phyloP scores from a whole-genome alignment of 2,888 invertebrate genomes.

The Zygaena filipendulae region DNA sequence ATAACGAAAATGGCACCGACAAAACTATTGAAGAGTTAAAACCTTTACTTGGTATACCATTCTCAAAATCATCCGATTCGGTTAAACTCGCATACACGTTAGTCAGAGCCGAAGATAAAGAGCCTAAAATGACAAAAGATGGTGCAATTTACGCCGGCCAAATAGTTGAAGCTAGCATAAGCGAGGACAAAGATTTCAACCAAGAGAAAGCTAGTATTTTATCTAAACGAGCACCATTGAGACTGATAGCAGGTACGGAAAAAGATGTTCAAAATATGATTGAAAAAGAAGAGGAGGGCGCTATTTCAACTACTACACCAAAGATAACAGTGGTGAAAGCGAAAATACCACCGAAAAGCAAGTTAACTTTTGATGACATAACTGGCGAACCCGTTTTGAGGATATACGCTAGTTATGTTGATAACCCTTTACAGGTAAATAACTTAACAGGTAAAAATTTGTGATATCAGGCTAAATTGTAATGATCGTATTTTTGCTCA shows the following conservation, averaged over 20 bases:
- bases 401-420: constrained; percentile 63
- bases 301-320: constrained; percentile 18
- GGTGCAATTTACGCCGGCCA: constrained; percentile 50
- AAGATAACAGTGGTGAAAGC: constrained; percentile 43
- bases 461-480: not conserved
- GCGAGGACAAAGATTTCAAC: constrained; percentile 50
- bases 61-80: constrained; percentile 40
- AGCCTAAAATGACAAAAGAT: constrained; percentile 36
- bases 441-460: constrained; percentile 1
- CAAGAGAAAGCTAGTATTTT: constrained; percentile 38
- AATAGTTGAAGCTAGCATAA: constrained; percentile 50
- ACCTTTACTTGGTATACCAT: constrained; percentile 39
- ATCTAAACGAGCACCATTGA: constrained; percentile 40
- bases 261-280: constrained; percentile 25
- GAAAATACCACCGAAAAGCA: constrained; percentile 52
- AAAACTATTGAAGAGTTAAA: constrained; percentile 34
- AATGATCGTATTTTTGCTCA: no score
- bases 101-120: constrained; percentile 37
- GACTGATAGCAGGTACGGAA: constrained; percentile 37
- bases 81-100: constrained; percentile 50
- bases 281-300: constrained; percentile 18
- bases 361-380: constrained; percentile 49
- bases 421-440: constrained; percentile 41
- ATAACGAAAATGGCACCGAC: constrained; percentile 28
- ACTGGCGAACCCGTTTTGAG: constrained; percentile 61